These are phyloP conservation scores for Deroptyus accipitrinus DNA, from an alignment of 2,113 vertebrate species.

Conservation along the genomic window DNA sequence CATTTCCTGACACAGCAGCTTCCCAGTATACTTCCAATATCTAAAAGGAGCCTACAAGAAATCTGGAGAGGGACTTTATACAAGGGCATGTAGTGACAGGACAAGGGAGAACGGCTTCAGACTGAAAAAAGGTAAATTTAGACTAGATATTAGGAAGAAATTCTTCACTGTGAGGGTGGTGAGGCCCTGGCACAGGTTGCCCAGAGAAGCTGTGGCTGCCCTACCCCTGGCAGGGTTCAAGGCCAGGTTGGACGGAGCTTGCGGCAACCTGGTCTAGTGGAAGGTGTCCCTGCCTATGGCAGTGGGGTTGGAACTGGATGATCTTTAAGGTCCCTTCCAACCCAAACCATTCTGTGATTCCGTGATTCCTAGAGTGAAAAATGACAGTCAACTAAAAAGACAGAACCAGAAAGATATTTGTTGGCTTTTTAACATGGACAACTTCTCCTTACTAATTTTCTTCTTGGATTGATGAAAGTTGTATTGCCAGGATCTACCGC, in stretches of 20 bases:
- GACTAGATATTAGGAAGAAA: not conserved
- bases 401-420: not conserved
- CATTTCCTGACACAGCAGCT: not conserved
- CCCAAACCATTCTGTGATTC: not conserved
- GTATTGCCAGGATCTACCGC: not conserved
- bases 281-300: not conserved
- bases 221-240: not conserved
- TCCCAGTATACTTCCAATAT: not conserved
- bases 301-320: not conserved
- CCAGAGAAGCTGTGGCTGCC: not conserved
- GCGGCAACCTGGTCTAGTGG: not conserved
- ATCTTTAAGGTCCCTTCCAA: not conserved
- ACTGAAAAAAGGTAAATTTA: not conserved
- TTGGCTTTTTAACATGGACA: not conserved
- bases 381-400: not conserved
- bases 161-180: not conserved
- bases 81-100: not conserved
- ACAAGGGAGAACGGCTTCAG: not conserved
- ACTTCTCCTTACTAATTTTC: not conserved
- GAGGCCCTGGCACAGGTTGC: not conserved
- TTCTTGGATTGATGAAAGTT: not conserved
- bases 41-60: not conserved
- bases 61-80: not conserved
- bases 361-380: not conserved
- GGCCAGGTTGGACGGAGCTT: not conserved